phyloP scores from a whole-genome alignment of 1,140 invertebrate genomes.

The Andrena cerasifolii region DNA sequence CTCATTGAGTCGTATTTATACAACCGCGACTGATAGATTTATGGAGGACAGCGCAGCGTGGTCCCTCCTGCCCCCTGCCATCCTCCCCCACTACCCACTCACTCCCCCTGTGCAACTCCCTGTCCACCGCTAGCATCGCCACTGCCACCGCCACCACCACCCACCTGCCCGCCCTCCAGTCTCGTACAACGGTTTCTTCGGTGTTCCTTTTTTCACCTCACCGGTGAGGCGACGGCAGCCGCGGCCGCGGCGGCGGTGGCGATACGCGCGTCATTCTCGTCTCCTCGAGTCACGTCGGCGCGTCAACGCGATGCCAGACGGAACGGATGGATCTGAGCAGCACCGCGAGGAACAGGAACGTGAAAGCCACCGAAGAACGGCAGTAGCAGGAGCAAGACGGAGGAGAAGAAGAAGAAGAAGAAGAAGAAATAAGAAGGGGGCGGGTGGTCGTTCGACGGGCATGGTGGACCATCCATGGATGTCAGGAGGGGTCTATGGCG shows the following conservation, averaged over 20 bases:
- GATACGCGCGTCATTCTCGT: neutral
- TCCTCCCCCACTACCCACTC: slow-evolving; percentile 56
- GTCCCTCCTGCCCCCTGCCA: slow-evolving; percentile 70
- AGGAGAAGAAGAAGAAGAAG: slow-evolving; percentile 39
- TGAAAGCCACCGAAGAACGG: no score
- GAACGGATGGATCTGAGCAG: slow-evolving; percentile 6
- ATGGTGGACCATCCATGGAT: slow-evolving; percentile 68
- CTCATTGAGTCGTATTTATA: slow-evolving; percentile 83
- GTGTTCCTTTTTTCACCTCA: neutral
- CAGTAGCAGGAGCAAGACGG: slow-evolving; percentile 39
- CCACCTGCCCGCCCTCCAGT: neutral
- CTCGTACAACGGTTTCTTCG: neutral
- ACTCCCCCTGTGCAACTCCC: slow-evolving; percentile 40
- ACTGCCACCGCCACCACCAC: slow-evolving; percentile 27
- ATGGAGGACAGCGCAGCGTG: slow-evolving; percentile 82
- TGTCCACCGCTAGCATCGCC: slow-evolving; percentile 29
- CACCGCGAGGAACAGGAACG: slow-evolving; percentile 7
- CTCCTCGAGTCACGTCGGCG: neutral
- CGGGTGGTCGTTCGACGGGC: slow-evolving; percentile 53
- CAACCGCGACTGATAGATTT: slow-evolving; percentile 83
- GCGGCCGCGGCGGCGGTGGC: neutral
- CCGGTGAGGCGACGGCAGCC: neutral
- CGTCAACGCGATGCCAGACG: neutral
- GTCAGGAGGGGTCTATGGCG: slow-evolving; percentile 68
- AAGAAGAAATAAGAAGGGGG: slow-evolving; percentile 49